A percentile compares a stretch with the other conserved stretches of the same genome.
phyloP scores from a whole-genome alignment of 2,888 invertebrate genomes.

The Cerastis leucographa region DNA sequence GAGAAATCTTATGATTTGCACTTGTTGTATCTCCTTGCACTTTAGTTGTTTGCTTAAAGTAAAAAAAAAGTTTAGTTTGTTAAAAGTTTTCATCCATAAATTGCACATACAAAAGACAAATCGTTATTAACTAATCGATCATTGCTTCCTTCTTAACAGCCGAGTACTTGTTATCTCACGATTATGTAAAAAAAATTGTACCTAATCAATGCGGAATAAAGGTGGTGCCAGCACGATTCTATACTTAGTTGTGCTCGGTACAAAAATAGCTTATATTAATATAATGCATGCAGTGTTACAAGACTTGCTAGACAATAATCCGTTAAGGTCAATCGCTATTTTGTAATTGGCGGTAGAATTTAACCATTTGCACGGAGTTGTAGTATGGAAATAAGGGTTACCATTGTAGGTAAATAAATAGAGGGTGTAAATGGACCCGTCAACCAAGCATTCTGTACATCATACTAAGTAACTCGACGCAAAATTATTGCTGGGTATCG shows the following conservation, averaged over 20 bases:
- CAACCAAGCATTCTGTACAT: no score
- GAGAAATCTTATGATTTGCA: constrained; percentile 1
- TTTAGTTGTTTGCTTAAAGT: background rate
- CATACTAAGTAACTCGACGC: no score
- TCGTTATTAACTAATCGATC: constrained; percentile 24
- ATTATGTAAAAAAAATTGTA: constrained; percentile 38
- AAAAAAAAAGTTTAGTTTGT: no score
- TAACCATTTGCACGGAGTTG: constrained; percentile 60
- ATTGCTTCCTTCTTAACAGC: constrained; percentile 49
- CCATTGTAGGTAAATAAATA: background rate
- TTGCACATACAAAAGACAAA: constrained; percentile 5
- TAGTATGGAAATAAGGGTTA: constrained; percentile 31
- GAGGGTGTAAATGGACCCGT: no score
- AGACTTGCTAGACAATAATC: constrained; percentile 62
- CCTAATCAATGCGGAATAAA: constrained; percentile 59
- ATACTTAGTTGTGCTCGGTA: constrained; percentile 25
- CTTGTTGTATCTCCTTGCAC: constrained; percentile 14
- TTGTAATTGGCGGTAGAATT: constrained; percentile 56
- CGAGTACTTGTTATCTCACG: constrained; percentile 22
- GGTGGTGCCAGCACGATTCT: constrained; percentile 50
- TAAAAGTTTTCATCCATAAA: constrained; percentile 30
- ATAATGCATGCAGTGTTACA: constrained; percentile 61
- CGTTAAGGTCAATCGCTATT: constrained; percentile 68
- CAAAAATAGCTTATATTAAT: constrained; percentile 60
- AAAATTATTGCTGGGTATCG: no score